phyloP scores from a whole-genome alignment of 2,113 vertebrate genomes.

The Bungarus multicinctus region DNA sequence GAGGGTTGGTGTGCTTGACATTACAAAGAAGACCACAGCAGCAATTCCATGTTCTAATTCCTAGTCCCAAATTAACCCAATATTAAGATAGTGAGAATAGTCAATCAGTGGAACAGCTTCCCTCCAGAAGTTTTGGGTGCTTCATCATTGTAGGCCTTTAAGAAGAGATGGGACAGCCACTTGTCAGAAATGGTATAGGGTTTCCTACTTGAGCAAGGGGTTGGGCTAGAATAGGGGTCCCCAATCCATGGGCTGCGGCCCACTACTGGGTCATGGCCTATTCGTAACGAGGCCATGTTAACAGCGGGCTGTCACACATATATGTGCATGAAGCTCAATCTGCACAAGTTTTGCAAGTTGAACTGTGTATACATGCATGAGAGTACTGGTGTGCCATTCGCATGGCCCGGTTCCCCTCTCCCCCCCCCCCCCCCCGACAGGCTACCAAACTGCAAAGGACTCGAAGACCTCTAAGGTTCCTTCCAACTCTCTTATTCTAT shows the following conservation, averaged over 20 bases:
- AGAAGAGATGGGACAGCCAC: background rate
- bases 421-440: no score
- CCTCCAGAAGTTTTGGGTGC: background rate
- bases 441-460: no score
- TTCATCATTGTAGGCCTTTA: background rate
- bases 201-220: no score
- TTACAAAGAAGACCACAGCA: background rate
- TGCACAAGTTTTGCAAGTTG: background rate
- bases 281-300: background rate
- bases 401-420: background rate
- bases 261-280: no score
- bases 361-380: background rate
- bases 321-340: background rate
- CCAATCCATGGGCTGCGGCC: background rate
- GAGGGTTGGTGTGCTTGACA: background rate
- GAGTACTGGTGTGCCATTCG: fast-evolving
- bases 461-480: no score
- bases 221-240: background rate
- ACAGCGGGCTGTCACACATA: fast-evolving
- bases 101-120: background rate
- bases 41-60: background rate
- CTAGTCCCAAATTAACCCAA: background rate
- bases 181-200: background rate
- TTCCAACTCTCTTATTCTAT: background rate
- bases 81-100: background rate